Conservation (phyloP, 2,888 invertebrate species). For the Eledone cirrhosa region DNA sequence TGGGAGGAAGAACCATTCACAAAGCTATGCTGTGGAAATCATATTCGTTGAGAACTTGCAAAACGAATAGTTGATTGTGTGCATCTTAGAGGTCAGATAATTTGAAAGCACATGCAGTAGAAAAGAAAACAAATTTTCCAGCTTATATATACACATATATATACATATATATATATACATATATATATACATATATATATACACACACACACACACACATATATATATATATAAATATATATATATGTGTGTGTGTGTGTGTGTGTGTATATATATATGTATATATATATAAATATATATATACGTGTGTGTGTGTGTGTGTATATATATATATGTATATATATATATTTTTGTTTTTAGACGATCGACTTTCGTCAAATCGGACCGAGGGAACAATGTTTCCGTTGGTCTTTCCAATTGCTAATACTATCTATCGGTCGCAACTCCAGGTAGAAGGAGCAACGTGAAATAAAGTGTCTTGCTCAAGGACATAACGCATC, state of each 20-base stretch:
- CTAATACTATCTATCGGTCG: too few species aligned
- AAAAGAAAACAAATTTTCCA: neutral
- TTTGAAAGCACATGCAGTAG: neutral
- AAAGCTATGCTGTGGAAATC: too few species aligned
- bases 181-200: constrained; percentile 6
- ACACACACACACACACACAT: neutral
- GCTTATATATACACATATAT: neutral
- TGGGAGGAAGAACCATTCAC: neutral
- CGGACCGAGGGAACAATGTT: too few species aligned
- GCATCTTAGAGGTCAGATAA: too few species aligned
- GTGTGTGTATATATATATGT: neutral
- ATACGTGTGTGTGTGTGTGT: neutral
- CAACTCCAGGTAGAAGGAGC: too few species aligned
- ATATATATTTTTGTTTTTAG: too few species aligned
- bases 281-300: neutral
- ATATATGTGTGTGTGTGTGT: neutral
- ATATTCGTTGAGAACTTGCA: too few species aligned
- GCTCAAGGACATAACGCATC: too few species aligned
- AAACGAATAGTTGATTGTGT: too few species aligned
- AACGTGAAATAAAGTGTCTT: too few species aligned
- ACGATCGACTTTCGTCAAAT: too few species aligned
- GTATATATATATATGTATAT: neutral
- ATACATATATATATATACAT: neutral
- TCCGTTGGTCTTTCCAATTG: too few species aligned
- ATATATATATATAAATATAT: neutral